Conservation (phyloP, 2,888 invertebrate genomes). For the Smittia sp. region DNA sequence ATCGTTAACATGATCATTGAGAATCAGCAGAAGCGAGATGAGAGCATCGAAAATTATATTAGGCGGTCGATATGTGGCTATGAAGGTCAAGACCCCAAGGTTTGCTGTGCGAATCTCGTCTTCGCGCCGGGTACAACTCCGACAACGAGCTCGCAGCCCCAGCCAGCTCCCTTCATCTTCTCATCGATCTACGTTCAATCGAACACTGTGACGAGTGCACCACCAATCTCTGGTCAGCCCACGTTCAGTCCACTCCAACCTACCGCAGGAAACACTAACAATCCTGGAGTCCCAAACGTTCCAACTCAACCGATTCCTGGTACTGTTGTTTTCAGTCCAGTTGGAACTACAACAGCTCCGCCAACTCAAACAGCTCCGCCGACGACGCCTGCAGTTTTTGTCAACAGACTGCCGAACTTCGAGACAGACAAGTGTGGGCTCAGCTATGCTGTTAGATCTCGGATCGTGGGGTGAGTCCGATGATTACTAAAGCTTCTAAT, state of each 20-base stretch:
- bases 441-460: constrained; percentile 52
- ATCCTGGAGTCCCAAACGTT: too few species aligned
- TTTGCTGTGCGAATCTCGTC: constrained; percentile 43
- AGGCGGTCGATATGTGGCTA: constrained; percentile 69
- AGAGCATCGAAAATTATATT: constrained; percentile 54
- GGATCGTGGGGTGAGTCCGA: constrained; percentile 61
- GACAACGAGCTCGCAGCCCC: not conserved
- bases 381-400: too few species aligned
- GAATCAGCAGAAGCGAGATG: constrained; percentile 45
- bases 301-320: not conserved
- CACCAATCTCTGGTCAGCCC: not conserved
- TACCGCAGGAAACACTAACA: too few species aligned
- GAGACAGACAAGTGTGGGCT: constrained; percentile 55
- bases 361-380: not conserved
- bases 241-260: not conserved
- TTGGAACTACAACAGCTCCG: not conserved
- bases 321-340: not conserved
- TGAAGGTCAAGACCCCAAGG: constrained; percentile 60
- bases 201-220: not conserved
- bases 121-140: not conserved
- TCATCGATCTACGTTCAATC: not conserved
- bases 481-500: constrained; percentile 50
- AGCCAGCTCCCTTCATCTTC: constrained; percentile 6
- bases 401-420: constrained; percentile 39
- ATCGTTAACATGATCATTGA: constrained; percentile 50